phyloP scores from a whole-genome alignment of 2,797 vertebrate species.

The Otolemur crassicaudatus region DNA sequence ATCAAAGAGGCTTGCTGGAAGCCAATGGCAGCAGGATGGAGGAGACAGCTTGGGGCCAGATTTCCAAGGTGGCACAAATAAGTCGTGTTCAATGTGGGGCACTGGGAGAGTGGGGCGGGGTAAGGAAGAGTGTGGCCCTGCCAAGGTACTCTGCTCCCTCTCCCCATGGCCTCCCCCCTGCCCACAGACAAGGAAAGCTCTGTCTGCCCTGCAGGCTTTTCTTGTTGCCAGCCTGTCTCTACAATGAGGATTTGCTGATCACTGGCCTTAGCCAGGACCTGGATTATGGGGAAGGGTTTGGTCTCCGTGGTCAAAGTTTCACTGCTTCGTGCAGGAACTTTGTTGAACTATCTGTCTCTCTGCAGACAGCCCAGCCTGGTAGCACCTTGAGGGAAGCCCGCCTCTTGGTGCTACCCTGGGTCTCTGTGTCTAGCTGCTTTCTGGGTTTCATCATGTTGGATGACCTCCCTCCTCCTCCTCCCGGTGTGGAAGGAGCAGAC shows the following conservation, averaged over 20 bases:
- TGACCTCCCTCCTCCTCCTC: neutral
- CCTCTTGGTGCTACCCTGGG: neutral
- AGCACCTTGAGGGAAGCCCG: neutral
- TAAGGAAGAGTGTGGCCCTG: neutral
- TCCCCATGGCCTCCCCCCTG: no score
- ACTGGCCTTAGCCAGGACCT: neutral
- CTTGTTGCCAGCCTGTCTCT: neutral
- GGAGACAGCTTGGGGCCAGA: neutral
- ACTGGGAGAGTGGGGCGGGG: neutral
- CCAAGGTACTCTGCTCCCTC: no score
- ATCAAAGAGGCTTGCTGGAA: neutral
- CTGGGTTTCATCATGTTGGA: neutral
- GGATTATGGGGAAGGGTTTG: neutral
- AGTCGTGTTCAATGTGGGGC: neutral
- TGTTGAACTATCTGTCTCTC: neutral
- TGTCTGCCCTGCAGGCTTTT: neutral
- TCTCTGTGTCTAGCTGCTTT: neutral
- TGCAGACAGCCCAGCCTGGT: neutral
- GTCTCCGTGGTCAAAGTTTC: neutral
- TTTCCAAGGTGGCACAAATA: neutral
- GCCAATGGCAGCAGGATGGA: neutral
- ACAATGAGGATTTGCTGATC: neutral
- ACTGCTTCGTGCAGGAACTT: fast-evolving
- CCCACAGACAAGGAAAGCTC: neutral
- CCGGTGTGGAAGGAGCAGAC: neutral